Evolutionary conservation across 2,888 invertebrate species (phyloP).

Genomic region (Eristalis arbustorum): DNA sequence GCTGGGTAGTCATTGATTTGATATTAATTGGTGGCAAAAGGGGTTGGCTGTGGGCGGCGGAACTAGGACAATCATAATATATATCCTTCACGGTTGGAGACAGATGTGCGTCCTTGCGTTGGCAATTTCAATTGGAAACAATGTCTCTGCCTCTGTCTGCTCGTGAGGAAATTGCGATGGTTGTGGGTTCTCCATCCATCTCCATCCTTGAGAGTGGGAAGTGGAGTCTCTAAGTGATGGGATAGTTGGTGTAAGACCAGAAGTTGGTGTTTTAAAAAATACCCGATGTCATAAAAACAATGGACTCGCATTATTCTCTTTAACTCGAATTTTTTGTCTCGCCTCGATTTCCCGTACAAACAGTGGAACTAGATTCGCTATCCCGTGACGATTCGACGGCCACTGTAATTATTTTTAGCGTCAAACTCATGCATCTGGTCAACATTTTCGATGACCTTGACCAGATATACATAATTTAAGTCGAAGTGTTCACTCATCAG

Average conservation of each 20-base stretch:
- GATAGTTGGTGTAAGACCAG: too few relatives aligned
- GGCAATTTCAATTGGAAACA: not conserved
- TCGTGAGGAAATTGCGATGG: too few relatives aligned
- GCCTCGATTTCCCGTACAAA: too few relatives aligned
- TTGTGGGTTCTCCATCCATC: too few relatives aligned
- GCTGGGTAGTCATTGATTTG: constrained; percentile 54
- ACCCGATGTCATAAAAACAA: too few relatives aligned
- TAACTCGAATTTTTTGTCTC: too few relatives aligned
- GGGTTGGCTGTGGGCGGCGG: not conserved
- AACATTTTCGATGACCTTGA: not conserved
- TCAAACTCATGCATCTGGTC: not conserved
- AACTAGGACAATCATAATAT: not conserved
- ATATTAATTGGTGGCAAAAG: constrained; percentile 46
- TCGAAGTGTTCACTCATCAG: not conserved
- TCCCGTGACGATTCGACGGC: too few relatives aligned
- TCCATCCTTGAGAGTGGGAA: too few relatives aligned
- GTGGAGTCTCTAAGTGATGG: too few relatives aligned
- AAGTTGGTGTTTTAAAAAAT: too few relatives aligned
- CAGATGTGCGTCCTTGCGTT: not conserved
- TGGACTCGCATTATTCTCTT: too few relatives aligned
- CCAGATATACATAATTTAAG: not conserved
- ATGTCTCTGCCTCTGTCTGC: not conserved
- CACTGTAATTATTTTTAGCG: not conserved
- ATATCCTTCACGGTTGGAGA: not conserved
- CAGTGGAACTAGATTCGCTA: too few relatives aligned